These are phyloP conservation scores for Apis cerana DNA, from an alignment of 1,140 invertebrate genomes.

Conservation along the genomic window DNA sequence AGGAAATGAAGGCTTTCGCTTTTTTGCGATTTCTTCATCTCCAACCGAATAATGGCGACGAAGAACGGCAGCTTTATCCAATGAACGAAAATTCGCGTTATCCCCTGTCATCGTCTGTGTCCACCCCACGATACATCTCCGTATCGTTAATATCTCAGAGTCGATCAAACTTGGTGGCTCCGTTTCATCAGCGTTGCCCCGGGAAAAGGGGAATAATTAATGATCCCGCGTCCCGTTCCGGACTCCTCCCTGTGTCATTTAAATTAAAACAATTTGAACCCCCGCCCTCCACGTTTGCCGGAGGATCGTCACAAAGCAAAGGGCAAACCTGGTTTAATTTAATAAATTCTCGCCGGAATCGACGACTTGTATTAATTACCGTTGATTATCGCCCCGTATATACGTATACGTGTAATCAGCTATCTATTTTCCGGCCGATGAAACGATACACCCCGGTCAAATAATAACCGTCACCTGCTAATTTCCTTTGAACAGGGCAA, in stretches of 20 bases:
- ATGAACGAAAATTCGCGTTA: too few relatives aligned
- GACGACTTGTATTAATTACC: conserved; percentile 11
- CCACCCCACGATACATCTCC: background rate
- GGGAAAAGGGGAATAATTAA: conserved; percentile 13
- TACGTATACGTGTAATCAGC: background rate
- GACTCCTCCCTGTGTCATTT: background rate
- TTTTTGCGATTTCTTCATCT: too few relatives aligned
- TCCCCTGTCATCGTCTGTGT: too few relatives aligned
- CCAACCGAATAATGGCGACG: too few relatives aligned
- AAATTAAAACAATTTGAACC: background rate
- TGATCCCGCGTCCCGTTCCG: background rate
- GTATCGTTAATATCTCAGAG: background rate
- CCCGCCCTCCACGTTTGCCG: background rate
- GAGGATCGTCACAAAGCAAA: conserved; percentile 2
- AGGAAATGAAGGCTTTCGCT: background rate
- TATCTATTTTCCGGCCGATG: background rate
- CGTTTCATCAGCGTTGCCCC: conserved; percentile 12
- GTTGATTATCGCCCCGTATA: background rate
- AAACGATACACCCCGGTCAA: background rate
- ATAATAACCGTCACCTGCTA: conserved; percentile 3
- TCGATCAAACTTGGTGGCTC: background rate
- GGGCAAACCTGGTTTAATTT: background rate
- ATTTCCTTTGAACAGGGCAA: background rate
- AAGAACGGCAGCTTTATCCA: background rate
- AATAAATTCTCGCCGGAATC: background rate